Percentiles rank a stretch among this genome's conserved stretches.
phyloP scores from a whole-genome alignment of 1,140 invertebrate species.

The Cydia pomonella region DNA sequence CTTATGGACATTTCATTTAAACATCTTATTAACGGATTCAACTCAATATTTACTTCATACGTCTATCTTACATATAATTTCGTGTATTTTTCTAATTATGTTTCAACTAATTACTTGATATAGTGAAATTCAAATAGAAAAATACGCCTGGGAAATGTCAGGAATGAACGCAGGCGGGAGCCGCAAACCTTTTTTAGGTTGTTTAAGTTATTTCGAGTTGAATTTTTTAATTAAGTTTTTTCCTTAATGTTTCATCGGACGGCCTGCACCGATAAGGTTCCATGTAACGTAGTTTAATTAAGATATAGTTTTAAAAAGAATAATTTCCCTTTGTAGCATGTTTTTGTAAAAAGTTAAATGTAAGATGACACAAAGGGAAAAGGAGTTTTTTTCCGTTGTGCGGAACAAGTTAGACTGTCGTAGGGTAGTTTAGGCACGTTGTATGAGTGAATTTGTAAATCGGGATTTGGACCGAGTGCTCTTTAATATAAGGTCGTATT shows the following conservation, averaged over 20 bases:
- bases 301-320: conserved; percentile 58
- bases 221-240: conserved; percentile 34
- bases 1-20: conserved; percentile 23
- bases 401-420: conserved; percentile 78
- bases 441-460: conserved; percentile 61
- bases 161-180: background rate
- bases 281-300: conserved; percentile 62
- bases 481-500: conserved; percentile 37
- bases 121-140: conserved; percentile 8
- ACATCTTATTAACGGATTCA: conserved; percentile 28
- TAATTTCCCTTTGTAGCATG: conserved; percentile 61
- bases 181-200: background rate
- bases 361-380: conserved; percentile 66
- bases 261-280: conserved; percentile 71
- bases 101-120: background rate
- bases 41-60: conserved; percentile 17
- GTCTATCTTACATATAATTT: background rate
- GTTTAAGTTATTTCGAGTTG: conserved; percentile 12
- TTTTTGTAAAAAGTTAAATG: conserved; percentile 64
- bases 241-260: conserved; percentile 43
- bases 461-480: conserved; percentile 46
- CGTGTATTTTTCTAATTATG: conserved; percentile 8
- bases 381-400: conserved; percentile 74
- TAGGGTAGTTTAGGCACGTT: conserved; percentile 72
- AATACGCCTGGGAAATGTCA: conserved; percentile 16